Evolutionary conservation across 2,888 invertebrate species (phyloP).

Genomic region (Thyatira batis): DNA sequence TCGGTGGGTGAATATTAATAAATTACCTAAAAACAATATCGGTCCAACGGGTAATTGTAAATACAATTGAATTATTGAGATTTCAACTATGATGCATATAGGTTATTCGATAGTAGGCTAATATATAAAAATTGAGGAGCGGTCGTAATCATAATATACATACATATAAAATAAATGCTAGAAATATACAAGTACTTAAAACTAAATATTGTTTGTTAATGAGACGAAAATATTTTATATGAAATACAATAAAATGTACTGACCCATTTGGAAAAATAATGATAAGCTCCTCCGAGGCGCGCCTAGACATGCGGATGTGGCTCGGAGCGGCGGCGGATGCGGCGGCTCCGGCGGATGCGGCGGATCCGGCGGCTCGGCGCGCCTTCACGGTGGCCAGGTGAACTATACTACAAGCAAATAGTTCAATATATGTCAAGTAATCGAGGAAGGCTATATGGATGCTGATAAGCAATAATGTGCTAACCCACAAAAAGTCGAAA

Average conservation of each 20-base stretch:
- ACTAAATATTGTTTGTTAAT: conserved; percentile 40
- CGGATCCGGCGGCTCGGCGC: too few species aligned
- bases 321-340: not conserved
- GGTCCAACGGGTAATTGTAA: conserved; percentile 30
- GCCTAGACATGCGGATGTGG: not conserved
- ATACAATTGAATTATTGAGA: conserved; percentile 45
- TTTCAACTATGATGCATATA: conserved; percentile 30
- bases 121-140: conserved; percentile 25
- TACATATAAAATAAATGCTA: conserved; percentile 57
- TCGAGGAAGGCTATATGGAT: too few species aligned
- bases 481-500: too few species aligned
- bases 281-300: conserved; percentile 17
- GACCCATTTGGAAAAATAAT: conserved; percentile 24
- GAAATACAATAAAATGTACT: conserved; percentile 37
- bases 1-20: conserved; percentile 61
- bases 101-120: conserved; percentile 7
- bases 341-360: too few species aligned
- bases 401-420: conserved; percentile 10
- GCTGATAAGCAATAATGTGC: too few species aligned
- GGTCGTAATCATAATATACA: conserved; percentile 58
- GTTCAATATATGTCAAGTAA: not conserved
- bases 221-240: conserved; percentile 36
- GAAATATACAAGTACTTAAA: conserved; percentile 54
- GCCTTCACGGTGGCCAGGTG: conserved; percentile 2
- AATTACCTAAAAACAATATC: conserved; percentile 38